A percentile compares a stretch with the other conserved stretches of the same genome.
phyloP scores from a whole-genome alignment of 2,797 vertebrate species.

The Protosalanx chinensis region DNA sequence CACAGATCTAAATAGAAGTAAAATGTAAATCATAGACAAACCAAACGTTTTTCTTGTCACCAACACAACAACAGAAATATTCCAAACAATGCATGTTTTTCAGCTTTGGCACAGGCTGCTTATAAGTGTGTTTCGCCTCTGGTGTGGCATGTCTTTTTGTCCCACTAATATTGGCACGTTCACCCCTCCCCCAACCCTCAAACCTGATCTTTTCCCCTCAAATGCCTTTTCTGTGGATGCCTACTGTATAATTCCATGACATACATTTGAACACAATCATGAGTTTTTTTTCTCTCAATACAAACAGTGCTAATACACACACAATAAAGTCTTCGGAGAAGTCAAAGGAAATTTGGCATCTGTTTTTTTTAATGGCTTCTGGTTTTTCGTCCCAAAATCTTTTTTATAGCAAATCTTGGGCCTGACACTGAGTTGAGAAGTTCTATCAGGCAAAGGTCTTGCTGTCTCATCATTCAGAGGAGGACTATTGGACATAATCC shows the following conservation, averaged over 20 bases:
- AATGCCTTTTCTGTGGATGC: slow-evolving; percentile 56
- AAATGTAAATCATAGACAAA: slow-evolving; percentile 62
- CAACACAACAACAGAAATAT: slow-evolving; percentile 50
- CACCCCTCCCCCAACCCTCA: slow-evolving; percentile 26
- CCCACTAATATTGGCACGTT: slow-evolving; percentile 32
- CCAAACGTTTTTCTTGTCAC: slow-evolving; percentile 40
- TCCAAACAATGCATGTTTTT: slow-evolving; percentile 47
- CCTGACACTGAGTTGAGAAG: slow-evolving; percentile 38
- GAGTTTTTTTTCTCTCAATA: slow-evolving; percentile 59
- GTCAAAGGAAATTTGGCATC: slow-evolving; percentile 71
- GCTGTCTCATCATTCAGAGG: slow-evolving; percentile 26
- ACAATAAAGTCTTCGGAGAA: slow-evolving; percentile 60
- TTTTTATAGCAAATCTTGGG: slow-evolving; percentile 41
- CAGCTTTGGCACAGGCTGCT: slow-evolving; percentile 67
- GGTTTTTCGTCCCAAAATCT: slow-evolving; percentile 63
- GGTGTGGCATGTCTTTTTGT: slow-evolving; percentile 39
- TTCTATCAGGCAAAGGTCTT: slow-evolving; percentile 52
- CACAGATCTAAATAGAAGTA: slow-evolving; percentile 54
- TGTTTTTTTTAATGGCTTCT: slow-evolving; percentile 75
- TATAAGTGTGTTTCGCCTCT: slow-evolving; percentile 37
- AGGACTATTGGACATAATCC: slow-evolving; percentile 16
- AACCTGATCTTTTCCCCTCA: slow-evolving; percentile 63
- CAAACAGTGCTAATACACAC: slow-evolving; percentile 67
- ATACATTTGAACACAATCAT: slow-evolving; percentile 67
- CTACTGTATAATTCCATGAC: slow-evolving; percentile 51